These are phyloP conservation scores for Daktulosphaira vitifoliae DNA, from an alignment of 1,140 invertebrate species.

Conservation along the genomic window DNA sequence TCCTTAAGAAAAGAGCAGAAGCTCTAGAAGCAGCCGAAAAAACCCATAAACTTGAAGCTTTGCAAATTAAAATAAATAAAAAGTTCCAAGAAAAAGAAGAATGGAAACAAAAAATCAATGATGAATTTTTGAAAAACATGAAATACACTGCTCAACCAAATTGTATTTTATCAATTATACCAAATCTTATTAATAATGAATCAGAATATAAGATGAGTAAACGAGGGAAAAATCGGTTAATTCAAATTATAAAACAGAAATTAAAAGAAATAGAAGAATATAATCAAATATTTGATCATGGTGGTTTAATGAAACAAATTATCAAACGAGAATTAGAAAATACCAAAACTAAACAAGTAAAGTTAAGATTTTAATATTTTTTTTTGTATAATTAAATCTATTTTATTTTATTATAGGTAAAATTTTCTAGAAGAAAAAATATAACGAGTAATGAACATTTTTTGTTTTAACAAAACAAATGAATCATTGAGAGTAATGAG, in stretches of 20 bases:
- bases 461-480: too few species aligned
- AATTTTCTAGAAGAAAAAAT: too few species aligned
- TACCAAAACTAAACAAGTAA: neutral
- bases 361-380: neutral
- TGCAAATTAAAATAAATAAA: neutral
- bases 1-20: neutral
- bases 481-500: too few species aligned
- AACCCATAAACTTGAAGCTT: neutral
- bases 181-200: neutral
- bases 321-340: neutral
- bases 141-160: neutral
- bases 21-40: neutral
- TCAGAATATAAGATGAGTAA: neutral
- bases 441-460: too few species aligned
- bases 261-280: neutral
- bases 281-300: neutral
- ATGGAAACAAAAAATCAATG: neutral
- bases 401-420: too few species aligned
- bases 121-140: neutral
- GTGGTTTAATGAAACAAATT: constrained; percentile 6
- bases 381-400: too few species aligned
- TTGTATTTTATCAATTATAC: neutral
- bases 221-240: neutral
- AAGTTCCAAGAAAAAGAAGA: neutral
- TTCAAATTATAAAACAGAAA: neutral